Percentiles rank a stretch among this genome's conserved stretches.
phyloP scores from a whole-genome alignment of 2,888 invertebrate genomes.

The Hypomecis atomaria region DNA sequence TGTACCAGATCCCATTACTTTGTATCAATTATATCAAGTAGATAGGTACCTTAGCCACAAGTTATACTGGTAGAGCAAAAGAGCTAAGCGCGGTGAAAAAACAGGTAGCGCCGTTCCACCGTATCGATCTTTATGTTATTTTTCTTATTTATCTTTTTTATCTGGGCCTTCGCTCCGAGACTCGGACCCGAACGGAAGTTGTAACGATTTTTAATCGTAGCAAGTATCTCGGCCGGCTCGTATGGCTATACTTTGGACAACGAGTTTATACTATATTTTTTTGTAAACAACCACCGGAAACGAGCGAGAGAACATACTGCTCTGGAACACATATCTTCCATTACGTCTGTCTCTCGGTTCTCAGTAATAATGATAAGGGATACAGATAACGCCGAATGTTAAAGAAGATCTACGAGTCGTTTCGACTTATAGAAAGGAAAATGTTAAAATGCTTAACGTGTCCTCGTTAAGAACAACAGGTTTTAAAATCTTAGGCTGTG shows the following conservation, averaged over 20 bases:
- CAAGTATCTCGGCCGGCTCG: conserved; percentile 78
- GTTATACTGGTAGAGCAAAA: conserved; percentile 42
- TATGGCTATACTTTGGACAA: conserved; percentile 67
- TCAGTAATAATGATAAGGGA: conserved; percentile 73
- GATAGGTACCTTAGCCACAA: conserved; percentile 10
- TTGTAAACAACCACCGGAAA: conserved; percentile 83
- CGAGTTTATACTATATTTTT: conserved; percentile 75
- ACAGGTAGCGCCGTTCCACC: conserved; percentile 82
- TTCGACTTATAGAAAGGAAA: conserved; percentile 42
- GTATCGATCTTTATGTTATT: conserved; percentile 82
- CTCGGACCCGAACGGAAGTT: conserved; percentile 81
- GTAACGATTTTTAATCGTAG: conserved; percentile 83
- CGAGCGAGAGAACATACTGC: conserved; percentile 71
- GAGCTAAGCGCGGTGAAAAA: conserved; percentile 72
- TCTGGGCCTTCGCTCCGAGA: conserved; percentile 72
- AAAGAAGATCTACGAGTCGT: conserved; percentile 55
- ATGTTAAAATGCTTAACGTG: conserved; percentile 40
- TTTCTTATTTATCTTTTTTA: conserved; percentile 83
- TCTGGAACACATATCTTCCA: conserved; percentile 81
- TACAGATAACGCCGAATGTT: conserved; percentile 65
- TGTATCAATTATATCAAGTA: background rate
- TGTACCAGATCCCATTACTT: background rate
- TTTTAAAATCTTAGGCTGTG: conserved; percentile 28
- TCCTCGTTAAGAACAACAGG: conserved; percentile 30
- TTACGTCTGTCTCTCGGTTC: conserved; percentile 74